Percentiles rank a stretch among this genome's conserved stretches.
Evolutionary conservation across 2,888 invertebrate genomes (phyloP).

Genomic region (Agonopterix heracliana): DNA sequence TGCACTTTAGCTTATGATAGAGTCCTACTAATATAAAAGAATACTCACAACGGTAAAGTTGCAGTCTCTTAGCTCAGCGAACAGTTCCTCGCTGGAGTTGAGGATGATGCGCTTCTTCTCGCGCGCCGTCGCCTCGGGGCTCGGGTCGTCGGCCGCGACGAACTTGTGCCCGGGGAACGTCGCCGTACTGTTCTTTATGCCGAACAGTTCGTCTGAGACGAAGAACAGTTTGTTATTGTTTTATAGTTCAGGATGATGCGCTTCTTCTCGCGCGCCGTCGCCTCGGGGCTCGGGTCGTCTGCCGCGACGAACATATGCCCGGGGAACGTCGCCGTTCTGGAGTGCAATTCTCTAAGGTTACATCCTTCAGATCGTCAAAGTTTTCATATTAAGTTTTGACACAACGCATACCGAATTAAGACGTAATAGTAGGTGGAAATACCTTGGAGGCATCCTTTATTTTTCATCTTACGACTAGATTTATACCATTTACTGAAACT

Average conservation of each 20-base stretch:
- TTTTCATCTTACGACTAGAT: no score
- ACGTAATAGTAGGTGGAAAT: no score
- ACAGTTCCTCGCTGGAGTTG: constrained; percentile 93
- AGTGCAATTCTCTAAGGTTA: no score
- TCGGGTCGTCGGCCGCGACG: constrained; percentile 78
- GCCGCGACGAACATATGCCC: constrained; percentile 86
- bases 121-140: constrained; percentile 73
- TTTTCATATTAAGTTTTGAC: no score
- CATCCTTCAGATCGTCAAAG: no score
- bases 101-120: constrained; percentile 86
- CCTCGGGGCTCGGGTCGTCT: constrained; percentile 77
- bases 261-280: constrained; percentile 79
- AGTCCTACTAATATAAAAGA: no score
- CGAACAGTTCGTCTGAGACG: constrained; percentile 90
- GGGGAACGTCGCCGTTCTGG: constrained; percentile 89
- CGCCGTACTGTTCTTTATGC: constrained; percentile 87
- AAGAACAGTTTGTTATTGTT: not conserved
- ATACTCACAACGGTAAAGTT: constrained; percentile 87
- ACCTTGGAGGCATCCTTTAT: no score
- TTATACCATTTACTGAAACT: no score
- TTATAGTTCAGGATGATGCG: constrained; percentile 83
- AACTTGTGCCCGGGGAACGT: constrained; percentile 92
- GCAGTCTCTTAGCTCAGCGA: constrained; percentile 92
- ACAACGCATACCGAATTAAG: no score
- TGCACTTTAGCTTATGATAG: no score